Conservation (phyloP, 2,113 vertebrate species). For the Jaculus jaculus region DNA sequence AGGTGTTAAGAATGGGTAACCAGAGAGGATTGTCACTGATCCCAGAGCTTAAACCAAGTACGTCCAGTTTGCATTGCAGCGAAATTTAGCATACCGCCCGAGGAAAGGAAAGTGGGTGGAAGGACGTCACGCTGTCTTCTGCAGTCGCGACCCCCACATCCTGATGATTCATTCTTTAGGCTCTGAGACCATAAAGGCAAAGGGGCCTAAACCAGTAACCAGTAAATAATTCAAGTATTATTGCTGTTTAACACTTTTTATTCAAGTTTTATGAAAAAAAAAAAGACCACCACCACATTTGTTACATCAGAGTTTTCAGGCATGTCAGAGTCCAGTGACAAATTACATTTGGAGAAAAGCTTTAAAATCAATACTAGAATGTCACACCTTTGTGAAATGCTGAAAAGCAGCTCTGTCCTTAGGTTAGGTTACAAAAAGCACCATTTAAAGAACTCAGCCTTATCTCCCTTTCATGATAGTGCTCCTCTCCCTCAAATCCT, state of each 20-base stretch:
- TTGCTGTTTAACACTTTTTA: constrained; percentile 72
- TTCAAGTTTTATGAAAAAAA: constrained; percentile 59
- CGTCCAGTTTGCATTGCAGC: background rate
- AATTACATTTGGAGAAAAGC: constrained; percentile 42
- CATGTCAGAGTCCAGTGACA: constrained; percentile 38
- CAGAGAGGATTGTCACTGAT: background rate
- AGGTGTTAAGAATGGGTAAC: background rate
- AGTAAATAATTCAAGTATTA: constrained; percentile 47
- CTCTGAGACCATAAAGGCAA: background rate
- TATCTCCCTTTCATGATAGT: background rate
- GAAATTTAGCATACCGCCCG: background rate
- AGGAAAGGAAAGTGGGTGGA: background rate
- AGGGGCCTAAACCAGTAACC: background rate
- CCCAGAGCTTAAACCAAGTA: background rate
- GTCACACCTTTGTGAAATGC: background rate
- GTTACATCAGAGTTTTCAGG: constrained; percentile 60
- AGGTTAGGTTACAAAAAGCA: constrained; percentile 61
- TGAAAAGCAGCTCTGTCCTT: constrained; percentile 15
- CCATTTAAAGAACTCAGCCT: constrained; percentile 36
- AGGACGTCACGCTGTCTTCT: background rate
- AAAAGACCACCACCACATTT: background rate
- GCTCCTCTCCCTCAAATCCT: constrained; percentile 4
- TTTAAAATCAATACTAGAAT: constrained; percentile 3
- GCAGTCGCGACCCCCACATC: background rate
- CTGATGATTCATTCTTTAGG: constrained; percentile 11